Evolutionary conservation across 30 jellyfish, hydroid and myxozoan species (phyloP).

Genomic region (Cassiopea andromeda): DNA sequence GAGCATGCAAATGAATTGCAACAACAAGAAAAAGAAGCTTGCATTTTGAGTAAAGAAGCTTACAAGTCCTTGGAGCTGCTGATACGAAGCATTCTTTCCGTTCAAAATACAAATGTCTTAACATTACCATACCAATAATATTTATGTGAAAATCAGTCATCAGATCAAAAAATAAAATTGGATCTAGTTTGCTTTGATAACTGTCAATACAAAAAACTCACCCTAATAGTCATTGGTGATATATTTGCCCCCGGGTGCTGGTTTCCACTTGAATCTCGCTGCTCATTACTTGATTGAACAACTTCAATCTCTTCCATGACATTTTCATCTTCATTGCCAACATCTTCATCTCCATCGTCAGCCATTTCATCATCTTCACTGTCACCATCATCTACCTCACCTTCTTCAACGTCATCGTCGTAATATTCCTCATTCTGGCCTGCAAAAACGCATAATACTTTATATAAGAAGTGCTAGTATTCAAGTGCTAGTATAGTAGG

Average conservation of each 20-base stretch:
- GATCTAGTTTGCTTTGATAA: no score
- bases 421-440: constrained; percentile 35
- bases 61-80: no score
- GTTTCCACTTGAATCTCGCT: constrained; percentile 4
- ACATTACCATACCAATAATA: no score
- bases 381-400: constrained; percentile 54
- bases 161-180: no score
- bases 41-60: no score
- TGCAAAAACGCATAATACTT: not conserved
- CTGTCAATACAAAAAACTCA: not conserved
- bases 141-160: no score
- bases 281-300: constrained; percentile 8
- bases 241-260: not conserved
- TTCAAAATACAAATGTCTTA: no score
- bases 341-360: constrained; percentile 48
- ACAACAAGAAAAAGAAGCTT: no score
- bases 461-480: not conserved
- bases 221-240: constrained; percentile 15
- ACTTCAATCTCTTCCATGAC: constrained; percentile 62
- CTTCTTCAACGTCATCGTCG: constrained; percentile 55
- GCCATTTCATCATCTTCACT: constrained; percentile 44
- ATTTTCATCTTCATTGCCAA: constrained; percentile 35
- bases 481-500: no score
- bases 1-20: no score
- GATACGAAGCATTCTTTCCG: no score